These are phyloP conservation scores for Brachystomella parvula DNA, from an alignment of 1,140 invertebrate species.

Conservation along the genomic window DNA sequence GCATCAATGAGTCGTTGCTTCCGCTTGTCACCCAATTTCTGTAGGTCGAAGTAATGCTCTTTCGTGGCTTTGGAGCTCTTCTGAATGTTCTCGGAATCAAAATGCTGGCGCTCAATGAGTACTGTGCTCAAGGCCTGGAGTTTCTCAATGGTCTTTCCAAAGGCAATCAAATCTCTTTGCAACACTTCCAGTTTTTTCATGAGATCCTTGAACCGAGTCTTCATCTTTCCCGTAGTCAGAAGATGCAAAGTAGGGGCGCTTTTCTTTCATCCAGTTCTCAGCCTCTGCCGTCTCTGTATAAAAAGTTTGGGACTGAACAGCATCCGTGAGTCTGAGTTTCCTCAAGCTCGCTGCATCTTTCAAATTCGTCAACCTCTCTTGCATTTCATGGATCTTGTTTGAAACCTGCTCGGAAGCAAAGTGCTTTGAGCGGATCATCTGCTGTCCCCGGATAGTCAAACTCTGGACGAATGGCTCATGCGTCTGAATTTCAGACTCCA, in stretches of 20 bases:
- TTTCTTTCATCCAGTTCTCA: slow-evolving; percentile 76
- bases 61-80: slow-evolving; percentile 50
- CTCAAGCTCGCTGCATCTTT: slow-evolving; percentile 63
- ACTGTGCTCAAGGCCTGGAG: slow-evolving; percentile 55
- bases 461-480: slow-evolving; percentile 71
- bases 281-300: slow-evolving; percentile 79
- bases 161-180: slow-evolving; percentile 66
- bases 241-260: slow-evolving; percentile 63
- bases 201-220: slow-evolving; percentile 65
- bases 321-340: slow-evolving; percentile 60
- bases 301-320: slow-evolving; percentile 79
- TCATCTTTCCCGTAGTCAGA: slow-evolving; percentile 78
- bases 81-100: slow-evolving; percentile 66
- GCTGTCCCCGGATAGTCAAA: slow-evolving; percentile 59
- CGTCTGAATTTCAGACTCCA: slow-evolving; percentile 73
- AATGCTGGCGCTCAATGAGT: slow-evolving; percentile 65
- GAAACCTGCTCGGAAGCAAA: slow-evolving; percentile 67
- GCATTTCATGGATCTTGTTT: slow-evolving; percentile 54
- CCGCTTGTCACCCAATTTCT: slow-evolving; percentile 61
- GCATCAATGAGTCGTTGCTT: slow-evolving; percentile 66
- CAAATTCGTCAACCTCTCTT: slow-evolving; percentile 55
- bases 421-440: slow-evolving; percentile 74
- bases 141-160: slow-evolving; percentile 59
- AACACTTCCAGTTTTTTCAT: slow-evolving; percentile 73
- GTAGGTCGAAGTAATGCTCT: slow-evolving; percentile 38